These are phyloP conservation scores for Saguinus imperator DNA, from an alignment of 2,113 vertebrate species.

Conservation along the genomic window DNA sequence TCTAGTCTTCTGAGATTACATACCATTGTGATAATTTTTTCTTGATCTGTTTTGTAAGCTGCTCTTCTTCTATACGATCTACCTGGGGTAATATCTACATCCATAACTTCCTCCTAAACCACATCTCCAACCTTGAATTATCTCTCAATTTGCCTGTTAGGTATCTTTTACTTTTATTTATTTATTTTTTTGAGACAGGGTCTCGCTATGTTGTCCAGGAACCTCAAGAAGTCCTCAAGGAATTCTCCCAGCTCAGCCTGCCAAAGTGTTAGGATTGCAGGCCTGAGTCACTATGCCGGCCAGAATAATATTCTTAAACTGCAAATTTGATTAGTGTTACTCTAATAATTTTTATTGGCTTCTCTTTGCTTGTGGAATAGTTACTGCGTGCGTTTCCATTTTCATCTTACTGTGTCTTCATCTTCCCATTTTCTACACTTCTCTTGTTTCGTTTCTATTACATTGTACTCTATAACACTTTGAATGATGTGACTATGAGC, in stretches of 20 bases:
- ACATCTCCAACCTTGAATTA: neutral
- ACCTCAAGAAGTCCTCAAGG: no score
- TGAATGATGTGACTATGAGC: neutral
- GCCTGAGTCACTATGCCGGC: no score
- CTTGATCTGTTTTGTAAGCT: neutral
- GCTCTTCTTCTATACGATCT: neutral
- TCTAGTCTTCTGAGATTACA: neutral
- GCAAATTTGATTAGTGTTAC: neutral
- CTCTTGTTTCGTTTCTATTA: neutral
- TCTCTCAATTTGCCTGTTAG: neutral
- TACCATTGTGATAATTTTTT: neutral
- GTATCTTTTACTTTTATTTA: neutral
- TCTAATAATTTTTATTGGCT: neutral
- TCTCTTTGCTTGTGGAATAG: neutral
- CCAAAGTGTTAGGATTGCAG: no score
- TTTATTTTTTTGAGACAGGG: no score
- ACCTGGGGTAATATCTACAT: neutral
- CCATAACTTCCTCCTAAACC: neutral
- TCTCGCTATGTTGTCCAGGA: no score
- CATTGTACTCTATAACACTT: neutral
- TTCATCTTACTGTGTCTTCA: neutral
- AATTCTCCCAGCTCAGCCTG: no score
- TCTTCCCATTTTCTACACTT: neutral
- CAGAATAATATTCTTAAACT: conserved; percentile 21
- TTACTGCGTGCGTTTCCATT: neutral